A percentile compares a stretch with the other conserved stretches of the same genome.
These are phyloP conservation scores for Gymnoscopelus braueri DNA, from an alignment of 2,797 vertebrate species.

Conservation along the genomic window DNA sequence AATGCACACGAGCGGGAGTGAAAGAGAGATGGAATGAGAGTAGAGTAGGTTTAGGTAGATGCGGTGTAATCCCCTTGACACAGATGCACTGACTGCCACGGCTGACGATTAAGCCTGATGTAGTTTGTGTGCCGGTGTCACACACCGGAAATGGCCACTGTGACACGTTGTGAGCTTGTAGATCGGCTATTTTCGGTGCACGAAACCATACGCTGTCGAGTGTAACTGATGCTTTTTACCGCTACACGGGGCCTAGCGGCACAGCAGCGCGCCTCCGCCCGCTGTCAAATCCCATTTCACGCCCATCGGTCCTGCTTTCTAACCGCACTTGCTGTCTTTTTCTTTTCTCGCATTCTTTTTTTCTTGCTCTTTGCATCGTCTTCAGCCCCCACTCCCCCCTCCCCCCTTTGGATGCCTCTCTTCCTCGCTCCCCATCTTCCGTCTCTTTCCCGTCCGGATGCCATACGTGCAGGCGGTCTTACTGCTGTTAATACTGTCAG, in stretches of 20 bases:
- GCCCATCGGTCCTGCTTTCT: too few species aligned
- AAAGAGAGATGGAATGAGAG: neutral
- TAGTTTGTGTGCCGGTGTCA: too few species aligned
- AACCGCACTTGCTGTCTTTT: neutral
- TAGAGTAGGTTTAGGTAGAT: conserved; percentile 11
- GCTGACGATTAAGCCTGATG: neutral
- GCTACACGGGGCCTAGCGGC: too few species aligned
- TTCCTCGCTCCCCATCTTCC: neutral
- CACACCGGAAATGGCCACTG: too few species aligned
- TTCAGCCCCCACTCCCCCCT: too few species aligned
- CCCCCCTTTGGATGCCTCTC: neutral
- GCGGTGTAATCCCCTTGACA: conserved; percentile 24
- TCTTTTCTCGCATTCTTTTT: neutral
- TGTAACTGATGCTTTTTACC: too few species aligned
- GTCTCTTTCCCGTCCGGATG: neutral
- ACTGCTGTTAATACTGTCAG: too few species aligned
- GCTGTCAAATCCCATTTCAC: conserved; percentile 4
- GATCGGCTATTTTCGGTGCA: too few species aligned
- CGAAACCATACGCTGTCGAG: too few species aligned
- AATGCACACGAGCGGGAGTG: neutral
- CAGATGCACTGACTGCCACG: conserved; percentile 19
- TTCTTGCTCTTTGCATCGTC: neutral
- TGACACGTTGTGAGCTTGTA: too few species aligned
- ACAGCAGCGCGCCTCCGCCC: neutral
- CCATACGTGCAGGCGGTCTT: too few species aligned